Base-by-base conservation (phyloP, 2,888 invertebrate species). In the Arrhopalites spinosus region DNA sequence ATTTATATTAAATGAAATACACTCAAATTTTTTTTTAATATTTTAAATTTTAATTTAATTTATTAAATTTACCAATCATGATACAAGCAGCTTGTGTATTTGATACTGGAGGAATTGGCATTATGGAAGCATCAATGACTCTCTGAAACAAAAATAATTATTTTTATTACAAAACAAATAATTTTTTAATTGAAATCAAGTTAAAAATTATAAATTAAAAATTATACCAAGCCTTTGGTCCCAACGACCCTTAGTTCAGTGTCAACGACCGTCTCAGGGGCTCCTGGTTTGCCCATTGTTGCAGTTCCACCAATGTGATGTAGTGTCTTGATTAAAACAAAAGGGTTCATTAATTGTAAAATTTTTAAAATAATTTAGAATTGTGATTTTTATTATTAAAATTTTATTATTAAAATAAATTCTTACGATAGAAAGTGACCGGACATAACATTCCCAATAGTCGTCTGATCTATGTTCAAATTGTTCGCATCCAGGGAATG, bases 401-500 rank as follows among this genome's bases (percentile, higher is more conserved):
- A 11, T 7, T 45, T 45, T 7, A 11, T 11, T 45, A 45, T 45
- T 45, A 15, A 45, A 15, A 45, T 15, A 45, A 45, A 45, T 15
- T 11, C 7, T 11, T 11, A 11, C 15, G 15, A 15, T 3, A 17
- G 64, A 64, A 1, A 64, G 36, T 2, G 17, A 20, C 15, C 75
- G 56, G 8, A 72, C 29, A 27, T 70, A 81, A 50, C 82, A 82
- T 77, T 81, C 81, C 77, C 79, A 82, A 69, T 82, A 82, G 3
- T 56, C 77, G 67, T 82, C 80, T 64, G 74, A 75, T 53, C 81
- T 61, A 53, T 80, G 78, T 1, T 36, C 67, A 27, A 79, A 45
- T 1, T 70, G 27, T 67, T 81, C 79, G 36, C 82, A 82, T 0
- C 78, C 80, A 2, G 80, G 80, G 25, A 82, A 78, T 3, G 78